Evolutionary conservation across 2,113 vertebrate species (phyloP).

Genomic region (Microcebus griseorufus): DNA sequence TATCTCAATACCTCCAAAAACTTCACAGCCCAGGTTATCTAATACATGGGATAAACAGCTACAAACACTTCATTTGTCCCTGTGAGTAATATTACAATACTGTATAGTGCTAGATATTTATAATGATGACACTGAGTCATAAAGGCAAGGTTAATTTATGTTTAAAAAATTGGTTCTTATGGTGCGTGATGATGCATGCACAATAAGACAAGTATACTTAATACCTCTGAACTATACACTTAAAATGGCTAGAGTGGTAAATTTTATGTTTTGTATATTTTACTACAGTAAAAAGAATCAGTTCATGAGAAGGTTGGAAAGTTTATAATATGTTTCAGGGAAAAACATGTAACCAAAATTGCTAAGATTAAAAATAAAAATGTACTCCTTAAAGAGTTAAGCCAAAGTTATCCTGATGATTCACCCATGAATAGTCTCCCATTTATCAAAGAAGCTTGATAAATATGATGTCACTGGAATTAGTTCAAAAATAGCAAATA

Average conservation of each 20-base stretch:
- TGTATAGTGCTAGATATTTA: fast-evolving
- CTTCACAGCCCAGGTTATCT: not conserved
- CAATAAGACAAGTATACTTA: fast-evolving
- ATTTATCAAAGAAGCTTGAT: not conserved
- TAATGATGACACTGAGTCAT: fast-evolving
- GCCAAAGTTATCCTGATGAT: not conserved
- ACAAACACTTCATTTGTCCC: not conserved
- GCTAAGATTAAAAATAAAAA: conserved; percentile 8
- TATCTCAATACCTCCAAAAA: not conserved
- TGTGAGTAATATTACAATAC: fast-evolving
- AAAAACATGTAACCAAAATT: not conserved
- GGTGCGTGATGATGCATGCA: not conserved
- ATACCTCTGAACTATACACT: no score
- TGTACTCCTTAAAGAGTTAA: not conserved
- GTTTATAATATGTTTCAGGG: not conserved
- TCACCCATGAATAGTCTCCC: not conserved
- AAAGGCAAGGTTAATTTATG: not conserved
- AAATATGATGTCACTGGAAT: not conserved
- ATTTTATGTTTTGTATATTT: not conserved
- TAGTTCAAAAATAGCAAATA: conserved; percentile 26
- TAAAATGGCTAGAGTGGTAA: not conserved
- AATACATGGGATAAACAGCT: fast-evolving
- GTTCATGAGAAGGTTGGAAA: not conserved
- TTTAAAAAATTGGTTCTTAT: not conserved
- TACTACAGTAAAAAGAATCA: not conserved